phyloP scores from a whole-genome alignment of 2,797 vertebrate species.

The Numenius phaeopus region DNA sequence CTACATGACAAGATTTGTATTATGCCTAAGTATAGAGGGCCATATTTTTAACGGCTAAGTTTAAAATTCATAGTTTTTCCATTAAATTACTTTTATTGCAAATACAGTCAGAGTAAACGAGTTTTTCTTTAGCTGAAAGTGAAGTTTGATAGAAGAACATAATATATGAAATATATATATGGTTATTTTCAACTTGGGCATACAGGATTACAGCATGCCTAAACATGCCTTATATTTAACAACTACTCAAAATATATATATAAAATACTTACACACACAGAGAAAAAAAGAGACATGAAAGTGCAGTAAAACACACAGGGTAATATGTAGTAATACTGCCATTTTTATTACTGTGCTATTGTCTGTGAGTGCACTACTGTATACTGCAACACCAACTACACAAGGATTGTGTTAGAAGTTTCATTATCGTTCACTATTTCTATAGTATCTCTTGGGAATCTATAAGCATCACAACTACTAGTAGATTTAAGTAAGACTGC shows the following conservation, averaged over 20 bases:
- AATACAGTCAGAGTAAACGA: neutral
- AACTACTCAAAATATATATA: neutral
- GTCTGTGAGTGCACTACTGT: neutral
- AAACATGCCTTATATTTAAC: neutral
- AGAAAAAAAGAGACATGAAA: neutral
- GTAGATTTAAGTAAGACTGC: neutral
- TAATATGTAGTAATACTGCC: neutral
- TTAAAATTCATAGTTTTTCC: neutral
- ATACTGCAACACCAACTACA: neutral
- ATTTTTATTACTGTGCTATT: rapidly evolving
- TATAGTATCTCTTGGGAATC: neutral
- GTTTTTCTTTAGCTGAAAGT: neutral
- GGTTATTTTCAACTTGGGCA: neutral
- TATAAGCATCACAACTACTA: neutral
- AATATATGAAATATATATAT: neutral
- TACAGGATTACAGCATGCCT: neutral
- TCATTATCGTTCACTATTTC: neutral
- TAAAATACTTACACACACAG: neutral
- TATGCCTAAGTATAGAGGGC: neutral
- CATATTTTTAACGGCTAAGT: neutral
- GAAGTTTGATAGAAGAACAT: neutral
- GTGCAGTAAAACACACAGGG: neutral
- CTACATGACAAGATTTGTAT: neutral
- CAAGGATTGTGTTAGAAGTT: neutral
- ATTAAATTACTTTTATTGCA: neutral